Percentiles rank a stretch among this genome's conserved stretches.
These are phyloP conservation scores for Scaptomyza reducta DNA, from an alignment of 2,888 invertebrate genomes.

Conservation along the genomic window DNA sequence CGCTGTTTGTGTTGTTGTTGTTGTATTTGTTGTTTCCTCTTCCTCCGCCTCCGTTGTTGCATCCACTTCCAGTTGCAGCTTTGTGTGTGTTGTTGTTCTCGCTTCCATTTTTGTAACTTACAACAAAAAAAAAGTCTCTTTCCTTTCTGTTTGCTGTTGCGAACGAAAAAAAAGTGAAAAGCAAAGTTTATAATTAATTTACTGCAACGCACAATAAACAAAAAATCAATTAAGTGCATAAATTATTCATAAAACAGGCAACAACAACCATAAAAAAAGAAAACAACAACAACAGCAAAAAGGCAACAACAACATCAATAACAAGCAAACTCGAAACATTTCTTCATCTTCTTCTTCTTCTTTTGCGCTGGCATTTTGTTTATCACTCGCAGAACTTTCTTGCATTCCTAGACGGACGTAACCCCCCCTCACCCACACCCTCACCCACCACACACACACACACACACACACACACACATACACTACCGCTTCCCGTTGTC, in stretches of 20 bases:
- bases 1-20: slow-evolving; percentile 3
- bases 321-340: slow-evolving; percentile 51
- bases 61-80: slow-evolving; percentile 58
- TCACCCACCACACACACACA: too few relatives aligned
- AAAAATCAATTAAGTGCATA: slow-evolving; percentile 75
- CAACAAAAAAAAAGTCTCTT: slow-evolving; percentile 32
- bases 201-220: slow-evolving; percentile 70
- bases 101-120: slow-evolving; percentile 55
- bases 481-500: not conserved
- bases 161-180: slow-evolving; percentile 25
- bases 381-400: slow-evolving; percentile 48
- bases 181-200: slow-evolving; percentile 69
- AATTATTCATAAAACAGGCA: slow-evolving; percentile 69
- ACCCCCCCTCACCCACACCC: not conserved
- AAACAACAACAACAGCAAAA: slow-evolving; percentile 13
- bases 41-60: slow-evolving; percentile 20
- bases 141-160: slow-evolving; percentile 31
- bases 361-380: slow-evolving; percentile 53
- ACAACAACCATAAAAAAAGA: slow-evolving; percentile 16
- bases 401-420: slow-evolving; percentile 39
- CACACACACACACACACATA: not conserved
- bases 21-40: slow-evolving; percentile 13
- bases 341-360: slow-evolving; percentile 3
- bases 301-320: slow-evolving; percentile 36
- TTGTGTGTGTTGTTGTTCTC: slow-evolving; percentile 54